Base-by-base conservation (phyloP, 2,113 vertebrate species). In the Passer montanus region DNA sequence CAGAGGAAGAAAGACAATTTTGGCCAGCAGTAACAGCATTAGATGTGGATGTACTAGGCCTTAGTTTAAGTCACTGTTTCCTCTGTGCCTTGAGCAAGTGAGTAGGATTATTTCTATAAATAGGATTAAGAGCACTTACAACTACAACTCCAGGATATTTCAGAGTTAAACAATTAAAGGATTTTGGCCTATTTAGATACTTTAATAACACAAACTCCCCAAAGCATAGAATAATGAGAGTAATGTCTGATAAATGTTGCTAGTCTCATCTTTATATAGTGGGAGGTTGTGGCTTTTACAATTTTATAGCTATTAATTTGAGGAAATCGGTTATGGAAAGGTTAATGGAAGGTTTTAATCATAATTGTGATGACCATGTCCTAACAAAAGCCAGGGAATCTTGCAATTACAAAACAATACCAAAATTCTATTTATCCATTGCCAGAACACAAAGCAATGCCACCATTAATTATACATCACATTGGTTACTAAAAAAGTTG, bases 321-420 rank as follows among this genome's bases (percentile, higher is more conserved):
- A 94, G 90, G 78, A 87, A 94, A 96, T 91, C 94, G 92, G 91
- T 96, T 94, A 95, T 21, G 87, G 93, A 93, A 97, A 97, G 79
- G 72, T 96, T 98, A 98, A 97, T 94, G 88, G 94, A 98, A 97
- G 53, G 72, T 93, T 97, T 96, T 87, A 93, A 79, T 95, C 81
- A 88, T 91, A 90, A 95, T 87, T 94, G 91, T 23, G 43, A 92
- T 94, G 92, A 73, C 91, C 37, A 44, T 43, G 83, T 94, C 95
- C 90, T 91, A 96, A 95, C 33, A 97, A 82, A 95, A 80, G 82
- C 72, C 78, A 93, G 49, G 41, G 46, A 94, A 79, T 35, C 47
- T 88, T 49, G n/a, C 77, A 95, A 91, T 97, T 95, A 90, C 64
- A 96, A 96, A 91, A 64, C 52, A 97, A 60, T 7, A 72, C 23